Base-by-base conservation (phyloP, 2,113 vertebrate species). In the Microtus ochrogaster region DNA sequence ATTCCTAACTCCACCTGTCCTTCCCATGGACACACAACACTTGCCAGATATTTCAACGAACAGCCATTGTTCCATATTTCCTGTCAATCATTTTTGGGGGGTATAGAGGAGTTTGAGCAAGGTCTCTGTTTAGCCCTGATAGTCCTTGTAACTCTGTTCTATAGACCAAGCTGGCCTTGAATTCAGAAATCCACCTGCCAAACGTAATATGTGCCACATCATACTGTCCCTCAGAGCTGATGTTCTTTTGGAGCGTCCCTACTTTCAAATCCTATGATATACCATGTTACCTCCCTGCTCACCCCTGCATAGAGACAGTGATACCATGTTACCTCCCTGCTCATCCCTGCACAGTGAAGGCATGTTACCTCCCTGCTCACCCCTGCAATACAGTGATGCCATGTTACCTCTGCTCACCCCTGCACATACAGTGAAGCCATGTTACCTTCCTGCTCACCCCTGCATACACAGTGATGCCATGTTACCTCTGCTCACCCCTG, bases 161-260 rank as follows among this genome's bases (percentile, higher is more conserved):
- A 28, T 49, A 52, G 47, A 33, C 16, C 30, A 79, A 30, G 47
- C 28, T 55, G 49, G 30, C 8, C 30, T 36, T 79, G 47, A 78
- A 49, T 8, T 79, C 77, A 79, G n/a, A 41, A 28, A 73, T 73
- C 72, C 73, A 81, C 49, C 84, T 94, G 73, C 58, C 91, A 66
- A 49, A 89, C 91, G 90, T 93, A 89, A 76, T 81, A 89, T 39
- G 92, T 65, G 22, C 26, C 39, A 78, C n/a, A 83, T 83, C n/a
- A 36, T 58, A 39, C 52, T 72, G 39, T 95, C 81, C 74, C 95
- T 58, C 58, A 88, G 86, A 93, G 58, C 0, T 90, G 36, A 81
- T 44, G 92, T 28, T 92, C 85, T 86, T 91, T 28, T 74, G 77
- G 63, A 41, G 12, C 26, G 63, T 17, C 52, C 39, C 65, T 44